Conservation (phyloP, 2,888 invertebrate genomes). For the Asteroscopus sphinx region DNA sequence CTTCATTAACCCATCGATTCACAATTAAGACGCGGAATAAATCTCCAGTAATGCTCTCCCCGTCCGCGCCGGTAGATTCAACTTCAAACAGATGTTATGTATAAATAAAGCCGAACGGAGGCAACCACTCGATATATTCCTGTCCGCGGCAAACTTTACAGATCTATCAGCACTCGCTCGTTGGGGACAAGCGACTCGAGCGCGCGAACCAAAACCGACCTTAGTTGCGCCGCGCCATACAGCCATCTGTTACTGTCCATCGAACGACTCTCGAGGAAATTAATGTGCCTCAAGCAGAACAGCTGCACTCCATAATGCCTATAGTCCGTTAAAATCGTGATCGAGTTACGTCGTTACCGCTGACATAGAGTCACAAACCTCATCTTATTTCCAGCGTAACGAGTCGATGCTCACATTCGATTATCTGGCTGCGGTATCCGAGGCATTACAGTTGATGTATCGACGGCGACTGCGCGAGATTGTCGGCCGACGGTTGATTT, state of each 20-base stretch:
- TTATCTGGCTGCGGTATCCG: slow-evolving; percentile 89
- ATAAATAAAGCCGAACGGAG: slow-evolving; percentile 90
- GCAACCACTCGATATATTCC: slow-evolving; percentile 90
- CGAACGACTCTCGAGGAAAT: slow-evolving; percentile 46
- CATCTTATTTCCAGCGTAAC: slow-evolving; percentile 89
- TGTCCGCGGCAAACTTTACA: slow-evolving; percentile 89
- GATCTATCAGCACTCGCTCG: slow-evolving; percentile 83
- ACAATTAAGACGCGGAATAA: slow-evolving; percentile 90
- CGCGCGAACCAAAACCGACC: slow-evolving; percentile 72
- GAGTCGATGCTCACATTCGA: slow-evolving; percentile 90
- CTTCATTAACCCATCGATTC: slow-evolving; percentile 90
- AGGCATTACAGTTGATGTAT: slow-evolving; percentile 89
- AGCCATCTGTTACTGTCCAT: slow-evolving; percentile 46
- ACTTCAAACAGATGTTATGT: slow-evolving; percentile 90
- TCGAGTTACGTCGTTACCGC: slow-evolving; percentile 72
- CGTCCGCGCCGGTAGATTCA: slow-evolving; percentile 88
- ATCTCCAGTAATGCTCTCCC: slow-evolving; percentile 89
- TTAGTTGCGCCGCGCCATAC: slow-evolving; percentile 59
- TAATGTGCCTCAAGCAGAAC: slow-evolving; percentile 45
- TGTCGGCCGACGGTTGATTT: slow-evolving; percentile 87
- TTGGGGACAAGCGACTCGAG: slow-evolving; percentile 72
- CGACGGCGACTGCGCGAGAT: slow-evolving; percentile 87
- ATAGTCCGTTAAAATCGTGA: slow-evolving; percentile 60
- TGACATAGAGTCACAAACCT: slow-evolving; percentile 76
- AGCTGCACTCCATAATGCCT: slow-evolving; percentile 64